A percentile compares a stretch with the other conserved stretches of the same genome.
These are phyloP conservation scores for Oostethus manadensis DNA, from an alignment of 2,113 vertebrate genomes.

Conservation along the genomic window DNA sequence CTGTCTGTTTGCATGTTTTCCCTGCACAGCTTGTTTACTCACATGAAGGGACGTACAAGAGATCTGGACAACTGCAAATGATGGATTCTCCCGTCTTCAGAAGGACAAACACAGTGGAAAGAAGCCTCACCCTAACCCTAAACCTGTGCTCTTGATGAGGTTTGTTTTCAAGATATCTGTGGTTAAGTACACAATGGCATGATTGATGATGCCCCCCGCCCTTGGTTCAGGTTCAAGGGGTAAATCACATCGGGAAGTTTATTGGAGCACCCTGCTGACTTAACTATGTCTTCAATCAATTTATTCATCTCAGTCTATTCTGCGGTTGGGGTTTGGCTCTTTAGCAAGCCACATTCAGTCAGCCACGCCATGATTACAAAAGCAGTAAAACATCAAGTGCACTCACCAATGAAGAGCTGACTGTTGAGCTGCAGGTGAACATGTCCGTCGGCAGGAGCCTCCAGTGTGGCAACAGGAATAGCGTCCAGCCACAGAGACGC, in stretches of 20 bases:
- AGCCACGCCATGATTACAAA: too few relatives aligned
- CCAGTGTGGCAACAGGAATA: conserved; percentile 65
- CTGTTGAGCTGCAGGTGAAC: conserved; percentile 92
- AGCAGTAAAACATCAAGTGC: too few relatives aligned
- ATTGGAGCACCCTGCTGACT: not conserved
- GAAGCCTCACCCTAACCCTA: too few relatives aligned
- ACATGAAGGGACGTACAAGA: conserved; percentile 21
- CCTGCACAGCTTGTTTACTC: conserved; percentile 14
- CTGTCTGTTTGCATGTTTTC: conserved; percentile 22
- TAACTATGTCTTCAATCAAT: not conserved
- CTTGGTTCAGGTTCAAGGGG: conserved; percentile 5
- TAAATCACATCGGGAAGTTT: conserved; percentile 5
- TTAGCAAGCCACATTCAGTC: too few relatives aligned
- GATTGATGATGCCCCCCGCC: conserved; percentile 3
- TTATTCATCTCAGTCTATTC: not conserved
- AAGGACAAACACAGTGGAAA: conserved; percentile 7
- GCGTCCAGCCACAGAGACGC: conserved; percentile 82
- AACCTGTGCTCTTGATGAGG: conserved; percentile 14
- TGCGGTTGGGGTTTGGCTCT: not conserved
- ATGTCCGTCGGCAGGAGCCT: conserved; percentile 82
- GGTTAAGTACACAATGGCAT: conserved; percentile 9
- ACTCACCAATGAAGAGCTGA: conserved; percentile 88
- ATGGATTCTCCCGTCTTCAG: conserved; percentile 16
- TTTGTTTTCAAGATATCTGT: not conserved
- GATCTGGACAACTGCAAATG: conserved; percentile 22